Evolutionary conservation across 2,797 vertebrate species (phyloP).

Genomic region (Rhinella marina): DNA sequence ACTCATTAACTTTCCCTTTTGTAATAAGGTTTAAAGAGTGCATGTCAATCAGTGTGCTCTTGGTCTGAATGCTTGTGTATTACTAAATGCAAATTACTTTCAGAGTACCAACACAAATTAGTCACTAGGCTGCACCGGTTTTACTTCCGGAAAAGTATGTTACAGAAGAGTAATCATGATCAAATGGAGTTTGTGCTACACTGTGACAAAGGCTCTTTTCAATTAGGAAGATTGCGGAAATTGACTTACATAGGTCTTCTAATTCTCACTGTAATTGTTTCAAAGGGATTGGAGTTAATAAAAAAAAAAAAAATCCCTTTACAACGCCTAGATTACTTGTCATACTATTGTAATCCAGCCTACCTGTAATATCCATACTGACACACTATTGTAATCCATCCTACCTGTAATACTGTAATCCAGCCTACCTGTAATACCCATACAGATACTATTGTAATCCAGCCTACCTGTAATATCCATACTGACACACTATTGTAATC

Average conservation of each 20-base stretch:
- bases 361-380: not conserved
- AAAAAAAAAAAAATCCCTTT: not conserved
- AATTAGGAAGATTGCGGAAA: not conserved
- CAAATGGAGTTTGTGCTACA: not conserved
- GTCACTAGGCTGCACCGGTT: not conserved
- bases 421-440: too few species aligned
- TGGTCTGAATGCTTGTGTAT: not conserved
- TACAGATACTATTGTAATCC: too few species aligned
- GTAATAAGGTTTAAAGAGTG: not conserved
- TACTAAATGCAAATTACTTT: slow-evolving; percentile 12
- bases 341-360: not conserved
- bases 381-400: not conserved
- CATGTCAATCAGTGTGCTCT: not conserved
- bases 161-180: not conserved
- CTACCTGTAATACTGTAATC: too few species aligned
- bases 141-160: not conserved
- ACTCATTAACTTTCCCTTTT: not conserved
- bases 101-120: not conserved
- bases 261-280: not conserved
- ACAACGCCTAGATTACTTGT: not conserved
- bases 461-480: too few species aligned
- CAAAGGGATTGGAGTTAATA: not conserved
- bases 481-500: too few species aligned
- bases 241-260: not conserved
- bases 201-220: not conserved